Base-by-base conservation (phyloP, 2,797 vertebrate genomes). In the Crax fasciolata region DNA sequence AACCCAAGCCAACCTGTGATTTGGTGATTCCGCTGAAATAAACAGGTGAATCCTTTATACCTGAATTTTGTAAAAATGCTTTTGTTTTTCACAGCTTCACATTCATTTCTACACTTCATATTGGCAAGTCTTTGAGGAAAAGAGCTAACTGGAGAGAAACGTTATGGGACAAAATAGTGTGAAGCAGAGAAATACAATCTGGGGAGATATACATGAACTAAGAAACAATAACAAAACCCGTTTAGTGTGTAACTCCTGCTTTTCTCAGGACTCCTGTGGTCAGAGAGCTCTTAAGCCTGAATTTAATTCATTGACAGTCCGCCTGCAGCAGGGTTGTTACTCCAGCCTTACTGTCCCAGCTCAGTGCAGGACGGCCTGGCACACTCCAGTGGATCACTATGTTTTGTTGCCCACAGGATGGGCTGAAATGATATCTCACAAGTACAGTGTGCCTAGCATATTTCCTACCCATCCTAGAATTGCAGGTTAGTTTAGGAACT, bases 381-480 rank as follows among this genome's bases (percentile, higher is more conserved):
- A 66, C 54, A 46, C 13, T 0, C 46, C 59, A 77, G 43, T 44
- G 49, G 58, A 52, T 83, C 78, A 78, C 83, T 32, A 0, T 4
- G 43, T 58, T 32, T 23, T 41, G 74, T 66, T 94, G 67, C 67
- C 87, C 27, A 48, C 55, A 58, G 32, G 18, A 46, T 67, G 10
- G 58, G 27, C 61, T 87, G 78, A 67, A 82, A 30, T 16, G 28
- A 41, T 38, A 54, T 20, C 57, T 74, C 8, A 6, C 15, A 21
- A 32, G 35, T 28, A 35, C 38, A 52, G 32, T 0, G 1, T 68
- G 49, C 46, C 43, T 21, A 16, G 7, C 0, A 0, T 30, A 20
- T 67, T 74, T 73, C 57, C 67, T 70, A 63, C 30, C 41, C 77
- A 46, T 19, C 30, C 41, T 2, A 0, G 57, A 70, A 87, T 12